phyloP scores from a whole-genome alignment of 2,797 vertebrate species.

The Argya squamiceps region DNA sequence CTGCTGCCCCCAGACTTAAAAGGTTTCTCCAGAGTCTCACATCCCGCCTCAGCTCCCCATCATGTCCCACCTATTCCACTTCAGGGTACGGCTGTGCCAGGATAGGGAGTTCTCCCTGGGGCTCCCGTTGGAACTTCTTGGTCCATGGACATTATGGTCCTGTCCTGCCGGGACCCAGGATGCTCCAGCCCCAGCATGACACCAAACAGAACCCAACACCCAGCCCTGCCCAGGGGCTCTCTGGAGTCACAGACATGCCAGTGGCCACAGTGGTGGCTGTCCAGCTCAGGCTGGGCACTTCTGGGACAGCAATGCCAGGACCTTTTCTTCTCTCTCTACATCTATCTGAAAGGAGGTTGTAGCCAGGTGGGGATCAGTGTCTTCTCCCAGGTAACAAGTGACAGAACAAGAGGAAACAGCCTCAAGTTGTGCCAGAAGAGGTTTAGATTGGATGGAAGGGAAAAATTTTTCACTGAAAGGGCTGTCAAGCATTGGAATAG shows the following conservation, averaged over 20 bases:
- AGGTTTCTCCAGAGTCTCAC: neutral
- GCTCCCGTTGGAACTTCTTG: neutral
- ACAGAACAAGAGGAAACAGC: neutral
- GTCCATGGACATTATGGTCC: rapidly evolving
- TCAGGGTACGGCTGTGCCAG: neutral
- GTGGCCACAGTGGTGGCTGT: neutral
- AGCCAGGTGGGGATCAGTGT: neutral
- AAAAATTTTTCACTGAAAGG: neutral
- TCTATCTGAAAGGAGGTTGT: neutral
- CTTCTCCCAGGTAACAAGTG: neutral
- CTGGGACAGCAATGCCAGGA: rapidly evolving
- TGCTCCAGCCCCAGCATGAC: neutral
- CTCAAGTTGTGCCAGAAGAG: no score
- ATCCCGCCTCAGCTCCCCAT: rapidly evolving
- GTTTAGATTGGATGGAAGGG: neutral
- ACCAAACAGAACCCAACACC: neutral
- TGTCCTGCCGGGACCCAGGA: neutral
- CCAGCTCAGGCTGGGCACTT: neutral
- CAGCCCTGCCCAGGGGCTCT: neutral
- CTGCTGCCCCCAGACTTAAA: neutral
- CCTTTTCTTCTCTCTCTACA: neutral
- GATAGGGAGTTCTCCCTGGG: rapidly evolving
- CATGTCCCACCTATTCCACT: neutral
- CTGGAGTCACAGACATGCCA: rapidly evolving
- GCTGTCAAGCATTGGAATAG: neutral